Base-by-base conservation (phyloP, 2,797 vertebrate species). In the Pachyuromys duprasi region DNA sequence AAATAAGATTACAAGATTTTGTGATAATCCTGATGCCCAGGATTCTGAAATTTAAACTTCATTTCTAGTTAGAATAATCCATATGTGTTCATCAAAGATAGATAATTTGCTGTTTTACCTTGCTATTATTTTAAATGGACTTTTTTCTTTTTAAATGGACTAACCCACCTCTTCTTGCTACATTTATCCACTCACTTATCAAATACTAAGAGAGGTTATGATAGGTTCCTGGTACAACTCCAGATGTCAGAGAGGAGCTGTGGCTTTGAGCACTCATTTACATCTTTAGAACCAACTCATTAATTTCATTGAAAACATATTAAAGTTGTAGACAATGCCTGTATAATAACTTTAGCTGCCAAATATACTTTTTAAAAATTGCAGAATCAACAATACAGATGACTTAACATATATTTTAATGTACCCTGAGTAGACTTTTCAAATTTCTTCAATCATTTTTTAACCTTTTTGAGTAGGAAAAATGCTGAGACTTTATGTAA, bases 1-100 rank as follows among this genome's bases (percentile, higher is more conserved):
- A 86, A 86, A 74, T 82, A 81, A 89, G 90, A 76, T 80, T 84
- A 55, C 22, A 8, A 55, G 69, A 63, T 95, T 96, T 31, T 91
- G 31, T 84, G 42, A 14, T 42, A 94, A 97, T 78, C 86, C 45
- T 82, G 15, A 53, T 74, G 14, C 15, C n/a, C 84, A 22, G 14
- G 76, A 89, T 88, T 95, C 2, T 95, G 12, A 83, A 92, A 65
- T 83, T 31, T 45, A 70, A 26, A n/a, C 20, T 89, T 93, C 4
- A 86, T 69, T 90, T 96, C 62, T 91, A 55, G 6, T 91, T 89
- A 94, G 76, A 39, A 88, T 20, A 86, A 26, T 67, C 31, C 57
- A 53, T 60, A 74, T 63, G 49, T 75, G 75, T 93, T 95, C 57
- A 97, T 92, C 31, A 70, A 90, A 81, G 5, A 4, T 36, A 26